Percentiles rank a stretch among this genome's conserved stretches.
Evolutionary conservation across 2,113 vertebrate genomes (phyloP).

Genomic region (Narcine bancroftii): DNA sequence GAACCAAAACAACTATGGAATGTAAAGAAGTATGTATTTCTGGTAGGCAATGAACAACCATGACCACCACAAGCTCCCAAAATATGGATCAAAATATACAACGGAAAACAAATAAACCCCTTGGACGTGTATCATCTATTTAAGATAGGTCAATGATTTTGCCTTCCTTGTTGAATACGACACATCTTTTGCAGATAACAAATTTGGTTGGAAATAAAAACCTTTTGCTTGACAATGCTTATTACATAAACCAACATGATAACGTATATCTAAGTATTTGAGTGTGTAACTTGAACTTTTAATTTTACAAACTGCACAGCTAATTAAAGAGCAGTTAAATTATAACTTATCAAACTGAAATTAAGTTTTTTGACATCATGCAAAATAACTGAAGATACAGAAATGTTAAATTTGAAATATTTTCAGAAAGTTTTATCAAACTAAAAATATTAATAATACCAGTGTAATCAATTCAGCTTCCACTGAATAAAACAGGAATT

Average conservation of each 20-base stretch:
- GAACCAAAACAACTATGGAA: conserved; percentile 99
- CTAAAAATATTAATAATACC: not conserved
- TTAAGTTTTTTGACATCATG: not conserved
- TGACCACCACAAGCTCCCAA: conserved; percentile 26
- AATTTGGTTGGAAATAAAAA: conserved; percentile 18
- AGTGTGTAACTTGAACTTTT: not conserved
- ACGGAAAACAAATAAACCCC: not conserved
- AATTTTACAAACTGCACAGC: not conserved
- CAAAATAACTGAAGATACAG: not conserved
- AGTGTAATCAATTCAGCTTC: not conserved
- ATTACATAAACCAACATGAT: not conserved
- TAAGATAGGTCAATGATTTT: not conserved
- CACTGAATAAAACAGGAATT: not conserved
- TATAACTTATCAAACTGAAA: not conserved
- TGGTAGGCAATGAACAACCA: conserved; percentile 71
- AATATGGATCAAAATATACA: conserved; percentile 23
- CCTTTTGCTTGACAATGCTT: not conserved
- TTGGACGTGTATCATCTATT: not conserved
- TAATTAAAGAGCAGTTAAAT: not conserved
- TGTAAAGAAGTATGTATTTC: conserved; percentile 99
- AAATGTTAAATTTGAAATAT: not conserved
- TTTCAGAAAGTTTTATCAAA: not conserved
- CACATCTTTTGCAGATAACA: not conserved
- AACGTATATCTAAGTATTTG: not conserved
- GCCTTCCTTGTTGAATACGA: not conserved